Evolutionary conservation across 1,140 invertebrate genomes (phyloP), one percentile per base, ranked within the genome.

Genomic region (Ostrea denselamellosa): DNA sequence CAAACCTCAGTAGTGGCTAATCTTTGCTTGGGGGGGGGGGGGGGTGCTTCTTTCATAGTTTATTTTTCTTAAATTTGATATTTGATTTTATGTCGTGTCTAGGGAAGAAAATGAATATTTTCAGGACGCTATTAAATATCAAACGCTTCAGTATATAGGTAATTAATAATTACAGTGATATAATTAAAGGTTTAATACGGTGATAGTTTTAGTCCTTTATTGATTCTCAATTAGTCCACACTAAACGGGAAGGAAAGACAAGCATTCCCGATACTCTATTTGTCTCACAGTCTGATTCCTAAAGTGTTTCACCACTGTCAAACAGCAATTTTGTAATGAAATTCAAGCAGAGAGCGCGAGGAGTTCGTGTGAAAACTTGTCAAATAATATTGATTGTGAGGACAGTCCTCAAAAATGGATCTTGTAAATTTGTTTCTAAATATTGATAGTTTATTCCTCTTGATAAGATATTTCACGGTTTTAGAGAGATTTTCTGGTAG

Each of bases 241-340:
- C 68, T 77, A 77, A 77, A 77, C 25, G 28, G 22, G 10, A 9
- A 77, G 28, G 68, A 17, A 77, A 28, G 68, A 77, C 68, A 17
- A 77, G 68, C 2, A 77, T 34, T 25, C 5, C 28, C 68, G 68
- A 77, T 77, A 77, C 28, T 77, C 68, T 34, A 77, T 77, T 77
- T 77, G 68, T 77, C 68, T 34, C 25, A 77, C 68, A 77, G 25
- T 28, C 68, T 77, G 22, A 14, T 28, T 25, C 68, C 25, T 77
- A 34, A 77, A 77, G 68, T 77, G 68, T 77, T 34, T 25, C 68
- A 28, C 25, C 68, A 14, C 25, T 77, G 28, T 34, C 22, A 28
- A 77, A 34, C 25, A 77, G 68, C 68, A 77, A 77, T 77, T 77
- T 25, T 34, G 68, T 77, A 77, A 77, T 77, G 68, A 77, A 77